phyloP scores from a whole-genome alignment of 1,140 invertebrate species.

The Colletes latitarsis region DNA sequence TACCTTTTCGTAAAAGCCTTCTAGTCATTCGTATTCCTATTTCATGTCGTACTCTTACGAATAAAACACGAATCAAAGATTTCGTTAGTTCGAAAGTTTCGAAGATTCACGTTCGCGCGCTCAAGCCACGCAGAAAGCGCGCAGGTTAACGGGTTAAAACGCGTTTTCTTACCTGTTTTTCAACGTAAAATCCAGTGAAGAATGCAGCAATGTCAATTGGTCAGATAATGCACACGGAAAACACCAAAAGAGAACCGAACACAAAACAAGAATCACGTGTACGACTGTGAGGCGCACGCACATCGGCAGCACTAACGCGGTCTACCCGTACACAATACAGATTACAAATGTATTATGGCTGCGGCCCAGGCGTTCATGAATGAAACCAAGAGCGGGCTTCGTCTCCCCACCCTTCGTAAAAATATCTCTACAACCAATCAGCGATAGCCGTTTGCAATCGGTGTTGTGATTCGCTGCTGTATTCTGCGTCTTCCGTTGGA shows the following conservation, averaged over 20 bases:
- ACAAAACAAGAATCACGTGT: constrained; percentile 68
- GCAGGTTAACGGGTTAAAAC: constrained; percentile 18
- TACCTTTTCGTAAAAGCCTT: constrained; percentile 24
- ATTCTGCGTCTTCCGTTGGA: not conserved
- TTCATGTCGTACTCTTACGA: not conserved
- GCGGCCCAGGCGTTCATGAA: constrained; percentile 75
- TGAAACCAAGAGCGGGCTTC: constrained; percentile 75
- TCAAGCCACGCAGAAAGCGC: constrained; percentile 17
- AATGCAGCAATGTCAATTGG: constrained; percentile 25
- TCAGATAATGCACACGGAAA: constrained; percentile 59
- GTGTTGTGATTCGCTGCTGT: constrained; percentile 38
- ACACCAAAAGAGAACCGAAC: constrained; percentile 68
- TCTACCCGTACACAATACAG: constrained; percentile 74
- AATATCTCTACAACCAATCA: constrained; percentile 6
- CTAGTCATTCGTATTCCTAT: not conserved
- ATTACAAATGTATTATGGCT: constrained; percentile 77
- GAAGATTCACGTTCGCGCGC: constrained; percentile 41
- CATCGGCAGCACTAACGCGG: constrained; percentile 76
- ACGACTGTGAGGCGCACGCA: constrained; percentile 67
- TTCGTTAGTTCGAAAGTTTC: constrained; percentile 23
- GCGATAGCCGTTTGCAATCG: not conserved
- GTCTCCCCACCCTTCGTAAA: not conserved
- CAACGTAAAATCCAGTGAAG: constrained; percentile 25
- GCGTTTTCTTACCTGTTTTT: constrained; percentile 44
- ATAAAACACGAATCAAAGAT: not conserved